phyloP scores from a whole-genome alignment of 1,140 invertebrate genomes.

The Zophobas morio region DNA sequence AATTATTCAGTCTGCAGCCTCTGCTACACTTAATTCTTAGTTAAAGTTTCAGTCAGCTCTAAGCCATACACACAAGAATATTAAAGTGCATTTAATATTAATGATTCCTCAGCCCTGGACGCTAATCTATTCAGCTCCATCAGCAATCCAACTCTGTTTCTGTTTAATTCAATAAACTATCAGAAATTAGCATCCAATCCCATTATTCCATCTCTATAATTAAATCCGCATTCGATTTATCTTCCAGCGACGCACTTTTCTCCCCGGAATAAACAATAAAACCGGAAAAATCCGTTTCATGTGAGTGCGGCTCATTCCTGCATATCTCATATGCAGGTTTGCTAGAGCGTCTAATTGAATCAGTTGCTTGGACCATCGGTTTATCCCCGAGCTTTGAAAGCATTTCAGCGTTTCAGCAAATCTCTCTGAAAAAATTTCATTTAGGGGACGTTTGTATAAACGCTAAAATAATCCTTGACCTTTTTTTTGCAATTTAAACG shows the following conservation, averaged over 20 bases:
- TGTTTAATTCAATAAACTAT: conserved; percentile 26
- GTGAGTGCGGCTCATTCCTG: background rate
- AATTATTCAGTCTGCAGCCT: conserved; percentile 24
- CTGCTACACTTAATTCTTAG: conserved; percentile 28
- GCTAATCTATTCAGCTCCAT: conserved; percentile 32
- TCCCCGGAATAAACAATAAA: conserved; percentile 4
- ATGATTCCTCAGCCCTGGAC: conserved; percentile 18
- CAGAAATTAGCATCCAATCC: conserved; percentile 35
- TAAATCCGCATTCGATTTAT: conserved; percentile 2
- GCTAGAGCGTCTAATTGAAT: conserved; percentile 34
- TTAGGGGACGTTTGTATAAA: background rate
- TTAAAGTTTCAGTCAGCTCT: conserved; percentile 32
- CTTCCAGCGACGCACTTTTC: background rate
- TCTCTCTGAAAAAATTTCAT: conserved; percentile 8
- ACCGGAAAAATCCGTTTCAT: conserved; percentile 15
- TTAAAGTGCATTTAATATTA: conserved; percentile 41
- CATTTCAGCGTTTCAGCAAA: conserved; percentile 4
- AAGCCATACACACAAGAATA: conserved; percentile 35
- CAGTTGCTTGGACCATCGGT: conserved; percentile 13
- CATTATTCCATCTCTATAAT: conserved; percentile 11
- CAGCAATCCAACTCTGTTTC: conserved; percentile 26
- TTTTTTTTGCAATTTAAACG: too few species aligned
- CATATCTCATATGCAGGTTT: conserved; percentile 12
- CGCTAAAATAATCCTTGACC: too few species aligned
- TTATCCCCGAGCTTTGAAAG: conserved; percentile 11